Percentiles rank a stretch among this genome's conserved stretches.
Evolutionary conservation across 1,140 invertebrate species (phyloP).

Genomic region (Zaprionus camerounensis): DNA sequence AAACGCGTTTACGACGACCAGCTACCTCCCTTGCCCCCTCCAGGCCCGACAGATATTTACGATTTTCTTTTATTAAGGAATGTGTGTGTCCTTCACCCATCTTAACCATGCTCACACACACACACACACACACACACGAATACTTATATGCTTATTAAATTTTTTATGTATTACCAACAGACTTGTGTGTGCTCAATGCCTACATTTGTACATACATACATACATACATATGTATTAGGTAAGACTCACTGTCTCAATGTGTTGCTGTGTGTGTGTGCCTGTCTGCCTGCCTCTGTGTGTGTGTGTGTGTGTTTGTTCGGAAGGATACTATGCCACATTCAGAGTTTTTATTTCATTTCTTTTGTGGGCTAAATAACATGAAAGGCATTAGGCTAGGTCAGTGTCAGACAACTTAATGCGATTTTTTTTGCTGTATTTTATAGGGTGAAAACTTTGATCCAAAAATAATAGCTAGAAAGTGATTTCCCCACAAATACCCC

Average conservation of each 20-base stretch:
- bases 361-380: conserved; percentile 66
- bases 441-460: conserved; percentile 67
- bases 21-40: neutral
- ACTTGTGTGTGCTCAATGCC: conserved; percentile 13
- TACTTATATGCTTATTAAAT: conserved; percentile 48
- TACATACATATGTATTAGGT: conserved; percentile 3
- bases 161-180: conserved; percentile 43
- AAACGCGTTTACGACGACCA: conserved; percentile 53
- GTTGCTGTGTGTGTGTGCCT: conserved; percentile 2
- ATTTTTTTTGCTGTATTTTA: conserved; percentile 63
- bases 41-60: conserved; percentile 51
- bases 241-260: neutral
- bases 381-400: conserved; percentile 76
- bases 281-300: conserved; percentile 8
- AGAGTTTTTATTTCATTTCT: conserved; percentile 75
- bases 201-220: conserved; percentile 11
- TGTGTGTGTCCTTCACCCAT: conserved; percentile 55
- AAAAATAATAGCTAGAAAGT: conserved; percentile 57
- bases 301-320: conserved; percentile 37
- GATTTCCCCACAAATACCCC: conserved; percentile 18
- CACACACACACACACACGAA: conserved; percentile 13
- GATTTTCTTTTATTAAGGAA: conserved; percentile 46
- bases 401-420: conserved; percentile 72
- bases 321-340: conserved; percentile 60
- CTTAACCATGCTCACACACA: conserved; percentile 24